Percentiles rank a stretch among this genome's conserved stretches.
phyloP scores from a whole-genome alignment of 2,797 vertebrate species.

The Huso huso region DNA sequence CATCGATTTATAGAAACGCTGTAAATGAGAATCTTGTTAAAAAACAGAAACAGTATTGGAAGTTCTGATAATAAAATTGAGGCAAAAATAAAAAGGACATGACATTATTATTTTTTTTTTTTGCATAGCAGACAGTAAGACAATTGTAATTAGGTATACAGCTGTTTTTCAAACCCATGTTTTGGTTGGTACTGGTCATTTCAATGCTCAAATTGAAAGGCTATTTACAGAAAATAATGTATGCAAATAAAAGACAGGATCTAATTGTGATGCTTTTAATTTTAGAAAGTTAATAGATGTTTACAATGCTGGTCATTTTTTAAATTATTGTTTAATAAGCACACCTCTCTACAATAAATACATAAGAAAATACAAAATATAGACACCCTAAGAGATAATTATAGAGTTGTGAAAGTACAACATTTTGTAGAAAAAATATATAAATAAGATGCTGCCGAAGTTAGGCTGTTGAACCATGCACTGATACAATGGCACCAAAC shows the following conservation, averaged over 20 bases:
- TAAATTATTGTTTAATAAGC: slow-evolving; percentile 26
- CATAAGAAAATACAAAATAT: too few species aligned
- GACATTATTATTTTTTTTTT: slow-evolving; percentile 29
- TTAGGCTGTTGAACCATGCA: too few species aligned
- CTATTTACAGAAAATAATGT: slow-evolving; percentile 42
- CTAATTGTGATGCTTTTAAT: slow-evolving; percentile 41
- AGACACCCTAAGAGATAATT: too few species aligned
- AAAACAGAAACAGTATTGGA: slow-evolving; percentile 12
- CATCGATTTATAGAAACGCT: slow-evolving; percentile 9
- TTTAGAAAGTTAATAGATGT: slow-evolving; percentile 45
- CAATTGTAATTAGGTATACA: slow-evolving; percentile 33
- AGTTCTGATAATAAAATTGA: slow-evolving; percentile 28
- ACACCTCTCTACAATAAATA: too few species aligned
- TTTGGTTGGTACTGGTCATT: slow-evolving; percentile 27
- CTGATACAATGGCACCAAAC: too few species aligned
- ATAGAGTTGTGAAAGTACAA: too few species aligned
- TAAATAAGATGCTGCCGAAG: too few species aligned
- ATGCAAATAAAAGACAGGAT: slow-evolving; percentile 41
- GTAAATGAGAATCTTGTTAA: slow-evolving; percentile 21
- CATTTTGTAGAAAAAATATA: too few species aligned
- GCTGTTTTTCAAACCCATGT: slow-evolving; percentile 30
- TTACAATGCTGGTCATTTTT: slow-evolving; percentile 22
- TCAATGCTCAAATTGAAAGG: slow-evolving; percentile 44
- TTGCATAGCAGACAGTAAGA: slow-evolving; percentile 21
- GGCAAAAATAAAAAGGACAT: slow-evolving; percentile 24